Evolutionary conservation across 2,888 invertebrate genomes (phyloP).

Genomic region (Drosophila mettleri): DNA sequence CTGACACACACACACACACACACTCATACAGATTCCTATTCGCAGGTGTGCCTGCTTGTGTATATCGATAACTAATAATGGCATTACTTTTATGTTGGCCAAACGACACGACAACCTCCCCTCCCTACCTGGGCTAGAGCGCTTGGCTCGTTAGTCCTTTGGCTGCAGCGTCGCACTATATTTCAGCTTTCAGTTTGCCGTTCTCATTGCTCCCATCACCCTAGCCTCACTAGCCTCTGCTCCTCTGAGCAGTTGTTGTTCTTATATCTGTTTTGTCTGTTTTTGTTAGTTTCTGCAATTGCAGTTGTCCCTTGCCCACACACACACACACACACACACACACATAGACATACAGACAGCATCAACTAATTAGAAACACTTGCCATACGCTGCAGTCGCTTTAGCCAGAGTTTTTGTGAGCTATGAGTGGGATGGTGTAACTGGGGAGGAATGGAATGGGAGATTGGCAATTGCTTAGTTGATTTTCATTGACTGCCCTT

Average conservation of each 20-base stretch:
- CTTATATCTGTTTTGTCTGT: conserved; percentile 17
- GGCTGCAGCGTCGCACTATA: conserved; percentile 52
- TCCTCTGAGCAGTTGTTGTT: conserved; percentile 39
- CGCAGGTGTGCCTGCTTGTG: conserved; percentile 25
- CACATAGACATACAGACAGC: conserved; percentile 48
- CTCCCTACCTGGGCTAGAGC: background rate
- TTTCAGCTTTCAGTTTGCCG: conserved; percentile 64
- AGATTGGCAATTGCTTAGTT: conserved; percentile 76
- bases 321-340: conserved; percentile 34
- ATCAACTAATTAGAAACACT: conserved; percentile 74
- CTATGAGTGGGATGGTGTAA: conserved; percentile 1
- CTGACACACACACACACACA: background rate
- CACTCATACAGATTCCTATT: background rate
- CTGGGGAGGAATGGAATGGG: conserved; percentile 10
- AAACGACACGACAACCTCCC: background rate
- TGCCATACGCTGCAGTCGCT: conserved; percentile 45
- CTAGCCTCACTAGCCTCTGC: conserved; percentile 24
- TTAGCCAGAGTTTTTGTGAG: conserved; percentile 19
- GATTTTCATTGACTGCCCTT: conserved; percentile 76
- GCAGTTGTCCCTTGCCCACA: conserved; percentile 45
- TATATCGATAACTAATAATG: conserved; percentile 77
- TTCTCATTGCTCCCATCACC: conserved; percentile 28
- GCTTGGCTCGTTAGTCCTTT: conserved; percentile 48
- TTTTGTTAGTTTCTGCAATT: conserved; percentile 46
- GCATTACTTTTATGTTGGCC: conserved; percentile 75